Base-by-base conservation (phyloP, 2,797 vertebrate species). In the Smutsia gigantea region DNA sequence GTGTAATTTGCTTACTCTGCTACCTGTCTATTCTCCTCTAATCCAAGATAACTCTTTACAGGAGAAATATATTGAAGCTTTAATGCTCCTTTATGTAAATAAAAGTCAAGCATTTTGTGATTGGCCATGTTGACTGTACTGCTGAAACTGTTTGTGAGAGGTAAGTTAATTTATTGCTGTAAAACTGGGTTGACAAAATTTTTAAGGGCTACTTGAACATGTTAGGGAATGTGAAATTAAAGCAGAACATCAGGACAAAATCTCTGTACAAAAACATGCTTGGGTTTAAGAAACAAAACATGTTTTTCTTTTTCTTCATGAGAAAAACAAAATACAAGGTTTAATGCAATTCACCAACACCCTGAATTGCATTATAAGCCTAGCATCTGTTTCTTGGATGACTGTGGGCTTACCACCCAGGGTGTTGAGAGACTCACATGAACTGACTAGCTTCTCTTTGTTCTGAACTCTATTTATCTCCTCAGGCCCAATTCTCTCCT, bases 391-490 rank as follows among this genome's bases (percentile, higher is more conserved):
- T 97, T 95, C 93, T 95, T 95, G 92, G 94, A 94, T 94, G 90
- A 95, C 97, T 96, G 90, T 91, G 79, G 82, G 95, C 51, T 97
- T 97, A 97, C 95, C 97, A 98, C 97, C 93, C 97, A 97, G 96
- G 85, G 97, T 96, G 95, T 72, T 96, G 86, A 95, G 90, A 95
- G 51, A 96, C 37, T 93, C 93, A 89, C 63, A 97, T 17, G 72
- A 96, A 96, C 97, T 97, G 97, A 95, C 93, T 95, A 93, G 90
- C 83, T 96, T 95, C 82, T 94, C 92, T 98, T 98, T 97, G 97
- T 98, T 98, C 97, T 92, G 95, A 95, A 95, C 96, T 97, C 97
- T 97, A 96, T 98, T 97, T 97, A 97, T 98, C 96, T 97, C 90
- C 90, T 97, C 93, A 95, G 90, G 85, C 93, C 92, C 93, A 90